A percentile compares a stretch with the other conserved stretches of the same genome.
These are phyloP conservation scores for Seriola dumerili DNA, from an alignment of 2,113 vertebrate genomes.

Conservation along the genomic window DNA sequence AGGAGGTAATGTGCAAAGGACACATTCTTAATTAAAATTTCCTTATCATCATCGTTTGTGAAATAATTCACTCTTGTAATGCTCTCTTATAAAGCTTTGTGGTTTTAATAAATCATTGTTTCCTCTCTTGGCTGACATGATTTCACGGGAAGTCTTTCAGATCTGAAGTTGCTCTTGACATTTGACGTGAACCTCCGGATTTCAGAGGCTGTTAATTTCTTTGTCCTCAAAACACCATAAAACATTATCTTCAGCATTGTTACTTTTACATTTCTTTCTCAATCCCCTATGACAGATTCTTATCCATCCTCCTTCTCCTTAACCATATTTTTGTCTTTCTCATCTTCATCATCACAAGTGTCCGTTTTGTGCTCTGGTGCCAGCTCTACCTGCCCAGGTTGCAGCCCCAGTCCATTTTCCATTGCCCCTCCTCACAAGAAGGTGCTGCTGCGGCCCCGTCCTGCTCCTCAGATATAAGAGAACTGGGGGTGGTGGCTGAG, in stretches of 20 bases:
- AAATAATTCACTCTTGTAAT: constrained; percentile 36
- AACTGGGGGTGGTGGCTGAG: constrained; percentile 90
- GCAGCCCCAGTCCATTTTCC: constrained; percentile 58
- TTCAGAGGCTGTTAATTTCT: constrained; percentile 11
- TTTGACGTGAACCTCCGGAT: constrained; percentile 18
- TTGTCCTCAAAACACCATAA: constrained; percentile 34
- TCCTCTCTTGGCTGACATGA: constrained; percentile 24
- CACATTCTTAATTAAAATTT: constrained; percentile 89
- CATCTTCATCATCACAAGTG: constrained; percentile 47
- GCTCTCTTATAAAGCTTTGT: constrained; percentile 43
- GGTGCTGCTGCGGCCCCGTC: constrained; percentile 49
- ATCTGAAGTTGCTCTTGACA: constrained; percentile 20
- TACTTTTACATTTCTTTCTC: constrained; percentile 11
- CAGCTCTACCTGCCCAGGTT: constrained; percentile 67
- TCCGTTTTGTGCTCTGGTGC: constrained; percentile 62
- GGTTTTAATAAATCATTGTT: not conserved
- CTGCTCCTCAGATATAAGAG: constrained; percentile 92
- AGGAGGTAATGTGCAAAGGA: constrained; percentile 95
- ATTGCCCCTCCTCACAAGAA: constrained; percentile 46
- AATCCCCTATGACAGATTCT: not conserved
- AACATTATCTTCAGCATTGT: constrained; percentile 77
- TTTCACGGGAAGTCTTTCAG: constrained; percentile 52
- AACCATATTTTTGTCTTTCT: constrained; percentile 14
- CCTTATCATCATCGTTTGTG: constrained; percentile 1
- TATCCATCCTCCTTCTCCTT: not conserved